Conservation (phyloP, 2,113 vertebrate species). For the Parotia lawesii region DNA sequence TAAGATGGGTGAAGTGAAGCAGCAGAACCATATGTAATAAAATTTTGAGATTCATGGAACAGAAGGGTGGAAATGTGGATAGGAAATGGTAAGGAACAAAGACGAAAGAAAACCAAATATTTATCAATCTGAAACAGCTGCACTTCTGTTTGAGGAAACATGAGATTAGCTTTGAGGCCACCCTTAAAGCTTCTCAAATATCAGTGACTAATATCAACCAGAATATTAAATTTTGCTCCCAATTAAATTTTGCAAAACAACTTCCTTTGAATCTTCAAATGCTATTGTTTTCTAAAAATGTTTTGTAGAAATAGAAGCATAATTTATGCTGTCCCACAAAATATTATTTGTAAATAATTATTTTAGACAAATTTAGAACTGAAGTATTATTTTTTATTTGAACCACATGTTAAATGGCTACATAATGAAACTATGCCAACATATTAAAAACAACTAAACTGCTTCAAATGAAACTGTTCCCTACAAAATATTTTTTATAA, state of each 20-base stretch:
- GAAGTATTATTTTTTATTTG: background rate
- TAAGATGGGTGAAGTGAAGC: background rate
- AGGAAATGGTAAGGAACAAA: background rate
- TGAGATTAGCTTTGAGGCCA: background rate
- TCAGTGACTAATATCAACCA: background rate
- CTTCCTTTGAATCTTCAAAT: background rate
- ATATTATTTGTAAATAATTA: background rate
- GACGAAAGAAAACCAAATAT: background rate
- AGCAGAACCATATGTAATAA: background rate
- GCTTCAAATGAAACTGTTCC: background rate
- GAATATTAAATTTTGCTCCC: background rate
- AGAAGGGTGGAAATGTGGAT: background rate
- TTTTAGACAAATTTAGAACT: background rate
- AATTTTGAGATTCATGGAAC: background rate
- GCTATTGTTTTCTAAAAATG: rapidly evolving
- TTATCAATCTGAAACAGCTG: background rate
- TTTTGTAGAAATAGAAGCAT: background rate
- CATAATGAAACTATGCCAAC: background rate
- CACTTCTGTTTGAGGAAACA: background rate
- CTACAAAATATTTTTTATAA: background rate
- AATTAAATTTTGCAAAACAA: background rate
- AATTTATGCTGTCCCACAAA: background rate
- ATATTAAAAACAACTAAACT: background rate
- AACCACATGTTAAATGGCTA: background rate
- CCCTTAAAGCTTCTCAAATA: background rate